Conservation (phyloP, 2,797 vertebrate genomes). For the Sylvia borin region DNA sequence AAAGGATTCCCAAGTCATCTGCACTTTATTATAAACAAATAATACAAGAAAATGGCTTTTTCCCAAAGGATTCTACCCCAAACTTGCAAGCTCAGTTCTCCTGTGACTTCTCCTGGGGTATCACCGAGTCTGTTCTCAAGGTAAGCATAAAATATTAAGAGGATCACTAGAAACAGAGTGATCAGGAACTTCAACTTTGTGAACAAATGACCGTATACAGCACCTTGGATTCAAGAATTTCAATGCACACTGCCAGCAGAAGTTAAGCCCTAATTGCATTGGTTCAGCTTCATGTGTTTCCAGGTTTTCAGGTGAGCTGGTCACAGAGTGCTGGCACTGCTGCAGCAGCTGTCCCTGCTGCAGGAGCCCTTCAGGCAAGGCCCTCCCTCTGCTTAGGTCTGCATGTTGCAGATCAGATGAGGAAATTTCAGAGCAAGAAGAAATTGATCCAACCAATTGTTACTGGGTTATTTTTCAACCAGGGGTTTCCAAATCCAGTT, state of each 20-base stretch:
- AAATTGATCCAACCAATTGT: not conserved
- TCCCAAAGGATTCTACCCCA: conserved; percentile 60
- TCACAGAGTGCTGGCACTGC: not conserved
- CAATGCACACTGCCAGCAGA: not conserved
- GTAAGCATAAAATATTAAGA: conserved; percentile 66
- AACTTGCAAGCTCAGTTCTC: conserved; percentile 82
- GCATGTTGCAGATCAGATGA: not conserved
- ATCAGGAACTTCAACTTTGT: not conserved
- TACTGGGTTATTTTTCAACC: conserved; percentile 37
- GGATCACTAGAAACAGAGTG: fast-evolving
- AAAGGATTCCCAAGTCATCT: conserved; percentile 88
- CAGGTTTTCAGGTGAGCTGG: not conserved
- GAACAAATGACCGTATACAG: fast-evolving
- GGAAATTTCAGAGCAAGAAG: not conserved
- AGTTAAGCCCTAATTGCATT: not conserved
- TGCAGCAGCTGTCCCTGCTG: not conserved
- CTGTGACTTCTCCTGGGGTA: conserved; percentile 92
- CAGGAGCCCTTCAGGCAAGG: not conserved
- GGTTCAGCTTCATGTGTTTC: not conserved
- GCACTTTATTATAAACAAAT: conserved; percentile 88
- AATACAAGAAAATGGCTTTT: conserved; percentile 87
- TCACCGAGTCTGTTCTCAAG: conserved; percentile 90
- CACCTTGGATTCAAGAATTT: not conserved
- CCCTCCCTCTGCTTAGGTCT: not conserved
- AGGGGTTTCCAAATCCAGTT: not conserved